Evolutionary conservation across 2,888 invertebrate genomes (phyloP), one percentile per base, ranked within the genome.

Genomic region (Magallana nippona): DNA sequence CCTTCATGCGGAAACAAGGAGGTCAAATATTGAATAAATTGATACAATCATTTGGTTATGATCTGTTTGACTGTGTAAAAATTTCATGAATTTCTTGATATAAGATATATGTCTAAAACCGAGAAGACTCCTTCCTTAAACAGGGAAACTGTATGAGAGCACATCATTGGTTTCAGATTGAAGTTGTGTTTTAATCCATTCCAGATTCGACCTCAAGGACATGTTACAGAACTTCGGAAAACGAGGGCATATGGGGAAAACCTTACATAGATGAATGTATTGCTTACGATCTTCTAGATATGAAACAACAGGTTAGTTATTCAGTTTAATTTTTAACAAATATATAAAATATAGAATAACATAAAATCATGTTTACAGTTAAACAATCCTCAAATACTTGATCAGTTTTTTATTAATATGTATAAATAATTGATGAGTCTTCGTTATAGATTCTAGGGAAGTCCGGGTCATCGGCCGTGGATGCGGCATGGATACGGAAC

Each of bases 201-300:
- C 2, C 84, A 90, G 92, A 85, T 8, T 86, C 85, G 77, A 91
- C 91, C 32, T 88, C 88, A 17, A 78, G 91, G 63, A 88, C 91
- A 0, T 91, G 91, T 62, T 87, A 87, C 79, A 85, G 84, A 83
- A 91, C 87, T 57, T 83, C 87, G 19, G 90, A 92, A 82, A 92
- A 93, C 82, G 92, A 93, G 56, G 94, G 94, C 0, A 88, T 90
- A 22, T 94, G 94, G 94, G 89, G 88, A 27, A 88, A 89, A n/a
- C 92, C 94, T 8, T 84, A 90, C 60, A 92, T 94, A 1, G 93
- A 93, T 85, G 90, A 91, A 62, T 94, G 94, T 83, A 92, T 93
- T 57, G 92, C 93, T 11, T 63, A 84, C 11, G 89, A 88, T 10
- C 88, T 92, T 0, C 82, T 89, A 81, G 87, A 87, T 2, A 86